Base-by-base conservation (phyloP, 2,888 invertebrate species). In the Lottia scabra region DNA sequence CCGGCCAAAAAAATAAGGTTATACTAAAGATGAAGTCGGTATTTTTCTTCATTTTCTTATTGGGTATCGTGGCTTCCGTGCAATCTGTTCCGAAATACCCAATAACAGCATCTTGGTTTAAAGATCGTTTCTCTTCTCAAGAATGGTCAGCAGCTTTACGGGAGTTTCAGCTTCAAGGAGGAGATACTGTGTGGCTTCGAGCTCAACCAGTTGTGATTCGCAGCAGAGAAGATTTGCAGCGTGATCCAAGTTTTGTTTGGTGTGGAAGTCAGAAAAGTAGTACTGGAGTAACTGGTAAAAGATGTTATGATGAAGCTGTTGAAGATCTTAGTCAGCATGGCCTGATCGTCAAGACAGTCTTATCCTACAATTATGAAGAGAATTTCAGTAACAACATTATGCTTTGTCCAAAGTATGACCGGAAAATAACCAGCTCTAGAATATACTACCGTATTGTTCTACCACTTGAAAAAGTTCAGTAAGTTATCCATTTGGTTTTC, bases 81-180 rank as follows among this genome's bases (percentile, higher is more conserved):
- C 38, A 10, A 8, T 73, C 75, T 26, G 81, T 81, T 10, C 82
- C 83, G 4, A 68, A 70, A 16, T 85, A 85, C 71, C 86, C 86
- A 3, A 74, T 86, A 5, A 84, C 84, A 1, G 84, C 83, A 0
- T 74, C 85, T 0, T 82, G 82, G 82, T 86, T 86, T 71, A 70
- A 77, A 23, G 83, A 84, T 67, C 73, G 84, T 15, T 83, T 76
- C 68, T 71, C 80, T 3, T 15, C 16, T 1, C 46, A 68, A 2
- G 83, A 84, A 63, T 84, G 84, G 84, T 78, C 80, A 69, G 27
- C 67, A 4, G 79, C 83, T 0, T 70, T 85, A 30, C 48, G 62
- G 5, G 67, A 78, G 19, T 86, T 85, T 70, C 67, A 74, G 56
- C 65, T 68, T 10, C 76, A 79, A 56, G 86, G 85, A 12, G 86